Conservation (phyloP, 2,888 invertebrate genomes). For the Eulithis prunata region DNA sequence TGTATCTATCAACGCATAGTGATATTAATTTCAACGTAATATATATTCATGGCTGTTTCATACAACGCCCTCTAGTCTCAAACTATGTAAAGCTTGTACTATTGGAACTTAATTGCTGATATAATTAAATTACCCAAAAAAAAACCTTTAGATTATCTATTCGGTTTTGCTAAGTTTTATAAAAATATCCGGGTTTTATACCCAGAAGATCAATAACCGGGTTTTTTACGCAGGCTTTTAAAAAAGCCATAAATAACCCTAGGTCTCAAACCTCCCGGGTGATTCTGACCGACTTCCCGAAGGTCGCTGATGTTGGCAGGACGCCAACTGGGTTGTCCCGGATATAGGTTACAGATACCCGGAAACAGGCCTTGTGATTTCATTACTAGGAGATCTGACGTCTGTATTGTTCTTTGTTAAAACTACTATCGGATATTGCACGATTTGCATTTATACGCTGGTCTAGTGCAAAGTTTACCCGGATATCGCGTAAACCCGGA, state of each 20-base stretch:
- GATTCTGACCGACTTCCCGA: slow-evolving; percentile 47
- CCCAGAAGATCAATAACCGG: background rate
- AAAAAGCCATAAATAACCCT: background rate
- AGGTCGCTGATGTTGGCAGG: slow-evolving; percentile 47
- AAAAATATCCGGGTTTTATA: background rate
- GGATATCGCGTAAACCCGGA: background rate
- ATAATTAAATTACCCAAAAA: too few relatives aligned
- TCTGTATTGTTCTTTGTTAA: slow-evolving; percentile 1
- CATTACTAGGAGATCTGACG: slow-evolving; percentile 14
- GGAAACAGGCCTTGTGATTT: slow-evolving; percentile 17
- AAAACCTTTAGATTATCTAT: too few relatives aligned
- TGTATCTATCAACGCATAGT: too few relatives aligned
- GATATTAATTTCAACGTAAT: too few relatives aligned
- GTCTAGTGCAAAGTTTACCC: background rate
- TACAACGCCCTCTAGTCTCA: too few relatives aligned
- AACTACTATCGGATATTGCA: background rate
- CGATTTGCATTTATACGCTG: too few relatives aligned
- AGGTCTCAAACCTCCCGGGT: slow-evolving; percentile 21
- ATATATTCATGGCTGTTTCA: too few relatives aligned
- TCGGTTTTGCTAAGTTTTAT: too few relatives aligned
- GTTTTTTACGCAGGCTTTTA: background rate
- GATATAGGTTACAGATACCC: slow-evolving; percentile 34
- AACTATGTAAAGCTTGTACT: too few relatives aligned
- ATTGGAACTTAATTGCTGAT: too few relatives aligned
- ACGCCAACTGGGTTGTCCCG: slow-evolving; percentile 48